Base-by-base conservation (phyloP, 2,888 invertebrate species). In the Venusia cambrica region DNA sequence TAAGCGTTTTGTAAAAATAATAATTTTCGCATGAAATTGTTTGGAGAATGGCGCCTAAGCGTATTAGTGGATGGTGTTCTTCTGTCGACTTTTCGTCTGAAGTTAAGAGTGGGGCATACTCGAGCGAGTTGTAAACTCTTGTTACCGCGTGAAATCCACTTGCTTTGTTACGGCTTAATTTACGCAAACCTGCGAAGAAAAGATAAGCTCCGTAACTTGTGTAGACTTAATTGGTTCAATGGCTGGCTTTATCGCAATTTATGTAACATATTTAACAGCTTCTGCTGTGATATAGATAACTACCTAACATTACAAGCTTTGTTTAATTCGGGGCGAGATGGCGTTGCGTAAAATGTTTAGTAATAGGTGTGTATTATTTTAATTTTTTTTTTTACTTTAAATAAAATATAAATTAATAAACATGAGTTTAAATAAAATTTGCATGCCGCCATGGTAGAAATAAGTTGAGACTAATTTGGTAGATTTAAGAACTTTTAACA, bases 51-150 rank as follows among this genome's bases (percentile, higher is more conserved):
- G 21, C 21, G 29, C 19, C 4, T 29, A 28, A 41, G 29, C 25
- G 20, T 16, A 12, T 32, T 33, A 22, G 5, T 11, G 25, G 30
- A 18, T 30, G 33, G 20, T 30, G 17, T 46, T 29, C 32, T 43
- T 15, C 20, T 19, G 37, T 68, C 62, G 62, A 60, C 61, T 60
- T 54, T 48, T 56, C 51, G 69, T 67, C 66, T 72, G 57, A 70
- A 73, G 61, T 70, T 63, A 45, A 51, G 45, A 48, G 47, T 49
- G 45, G 40, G 48, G 62, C 57, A 60, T 52, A 54, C 49, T 57
- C 45, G 45, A 62, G 48, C 51, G 46, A 62, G 60, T 63, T 62
- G 39, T 51, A 48, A 60, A 62, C 54, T 58, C 58, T 64, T 56
- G 59, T 56, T 60, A 57, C 54, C 54, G 56, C 57, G 54, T 61